Evolutionary conservation across 2,797 vertebrate genomes (phyloP).

Genomic region (Graptemys geographica): DNA sequence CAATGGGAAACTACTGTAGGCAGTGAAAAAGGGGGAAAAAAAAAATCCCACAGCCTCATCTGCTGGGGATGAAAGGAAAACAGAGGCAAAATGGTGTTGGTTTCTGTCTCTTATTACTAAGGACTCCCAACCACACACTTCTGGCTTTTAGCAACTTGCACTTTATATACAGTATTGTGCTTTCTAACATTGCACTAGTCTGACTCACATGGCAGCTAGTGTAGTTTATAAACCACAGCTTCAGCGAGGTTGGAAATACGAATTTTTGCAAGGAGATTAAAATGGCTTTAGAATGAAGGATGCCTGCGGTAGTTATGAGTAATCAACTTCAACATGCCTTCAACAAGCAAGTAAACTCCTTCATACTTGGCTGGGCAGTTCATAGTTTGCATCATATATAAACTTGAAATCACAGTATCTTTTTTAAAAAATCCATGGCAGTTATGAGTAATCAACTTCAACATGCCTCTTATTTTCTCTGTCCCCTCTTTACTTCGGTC

Average conservation of each 20-base stretch:
- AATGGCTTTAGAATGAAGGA: not conserved
- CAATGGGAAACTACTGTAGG: constrained; percentile 10
- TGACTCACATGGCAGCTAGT: not conserved
- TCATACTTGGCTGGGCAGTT: not conserved
- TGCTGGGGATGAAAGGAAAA: constrained; percentile 36
- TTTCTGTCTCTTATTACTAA: constrained; percentile 35
- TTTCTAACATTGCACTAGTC: not conserved
- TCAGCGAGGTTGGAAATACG: not conserved
- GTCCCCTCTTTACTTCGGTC: not conserved
- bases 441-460: not conserved
- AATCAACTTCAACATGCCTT: too few species aligned
- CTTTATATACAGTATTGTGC: not conserved
- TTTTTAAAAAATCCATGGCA: not conserved
- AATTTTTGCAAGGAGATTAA: constrained; percentile 18
- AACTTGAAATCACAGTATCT: not conserved
- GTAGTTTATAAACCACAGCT: not conserved
- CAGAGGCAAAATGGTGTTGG: constrained; percentile 7
- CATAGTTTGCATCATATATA: not conserved
- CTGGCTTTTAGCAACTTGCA: constrained; percentile 33
- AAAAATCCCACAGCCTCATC: constrained; percentile 18
- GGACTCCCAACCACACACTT: constrained; percentile 23
- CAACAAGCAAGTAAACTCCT: not conserved
- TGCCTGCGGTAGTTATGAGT: not conserved
- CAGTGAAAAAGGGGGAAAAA: not conserved
- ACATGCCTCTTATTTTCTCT: not conserved